Percentiles rank a stretch among this genome's conserved stretches.
Conservation (phyloP, 2,888 invertebrate genomes). For the Tetragonisca angustula region DNA sequence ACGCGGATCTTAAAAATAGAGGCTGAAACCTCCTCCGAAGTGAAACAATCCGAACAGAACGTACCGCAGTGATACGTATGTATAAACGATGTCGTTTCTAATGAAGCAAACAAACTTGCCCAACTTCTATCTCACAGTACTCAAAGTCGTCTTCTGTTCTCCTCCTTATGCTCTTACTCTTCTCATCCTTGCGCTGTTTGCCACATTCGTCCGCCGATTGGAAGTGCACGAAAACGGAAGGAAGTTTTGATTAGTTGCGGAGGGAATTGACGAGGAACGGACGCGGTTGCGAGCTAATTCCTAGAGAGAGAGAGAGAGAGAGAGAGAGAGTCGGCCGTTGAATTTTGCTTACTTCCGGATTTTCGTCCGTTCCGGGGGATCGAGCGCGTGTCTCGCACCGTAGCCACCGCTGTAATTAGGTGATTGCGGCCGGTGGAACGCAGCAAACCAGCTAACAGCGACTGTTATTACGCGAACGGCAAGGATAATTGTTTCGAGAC, state of each 20-base stretch:
- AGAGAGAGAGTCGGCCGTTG: slow-evolving; percentile 65
- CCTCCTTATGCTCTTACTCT: neutral
- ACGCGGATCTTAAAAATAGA: neutral
- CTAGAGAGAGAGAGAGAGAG: neutral
- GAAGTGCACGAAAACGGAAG: slow-evolving; percentile 64
- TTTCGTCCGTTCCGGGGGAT: slow-evolving; percentile 16
- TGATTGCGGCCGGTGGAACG: slow-evolving; percentile 70
- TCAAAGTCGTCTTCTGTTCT: neutral
- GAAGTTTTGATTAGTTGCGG: slow-evolving; percentile 78
- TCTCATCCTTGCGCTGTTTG: neutral
- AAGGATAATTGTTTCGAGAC: slow-evolving; percentile 61
- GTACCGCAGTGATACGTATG: too few species aligned
- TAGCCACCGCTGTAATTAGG: slow-evolving; percentile 67
- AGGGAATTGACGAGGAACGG: slow-evolving; percentile 73
- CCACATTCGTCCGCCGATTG: slow-evolving; percentile 40
- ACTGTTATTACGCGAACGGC: slow-evolving; percentile 67
- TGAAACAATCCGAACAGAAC: neutral
- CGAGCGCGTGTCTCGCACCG: neutral
- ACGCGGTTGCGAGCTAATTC: slow-evolving; percentile 65
- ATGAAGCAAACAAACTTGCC: neutral
- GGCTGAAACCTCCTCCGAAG: neutral
- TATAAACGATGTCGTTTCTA: neutral
- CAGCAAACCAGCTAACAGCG: slow-evolving; percentile 69
- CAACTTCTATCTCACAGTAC: neutral
- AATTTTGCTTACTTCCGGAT: slow-evolving; percentile 70